Conservation (phyloP, 2,797 vertebrate species). For the Galagoides demidoff region DNA sequence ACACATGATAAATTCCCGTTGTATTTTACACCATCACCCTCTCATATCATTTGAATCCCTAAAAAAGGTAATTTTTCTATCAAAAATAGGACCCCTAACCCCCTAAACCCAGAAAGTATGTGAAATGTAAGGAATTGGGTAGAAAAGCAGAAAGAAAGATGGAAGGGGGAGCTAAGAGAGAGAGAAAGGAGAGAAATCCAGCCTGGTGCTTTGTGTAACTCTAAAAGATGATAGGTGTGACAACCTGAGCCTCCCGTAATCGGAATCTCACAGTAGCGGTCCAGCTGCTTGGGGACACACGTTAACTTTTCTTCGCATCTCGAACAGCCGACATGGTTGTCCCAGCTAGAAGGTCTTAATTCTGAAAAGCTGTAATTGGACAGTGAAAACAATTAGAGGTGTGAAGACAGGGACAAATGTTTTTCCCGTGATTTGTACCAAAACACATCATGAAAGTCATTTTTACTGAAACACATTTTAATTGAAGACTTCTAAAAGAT, state of each 20-base stretch:
- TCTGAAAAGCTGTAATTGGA: slow-evolving; percentile 71
- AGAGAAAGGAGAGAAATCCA: not conserved
- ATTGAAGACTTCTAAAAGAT: slow-evolving; percentile 87
- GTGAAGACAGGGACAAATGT: slow-evolving; percentile 70
- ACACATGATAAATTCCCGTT: not conserved
- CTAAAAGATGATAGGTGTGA: not conserved
- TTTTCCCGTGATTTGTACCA: slow-evolving; percentile 62
- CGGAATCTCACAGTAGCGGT: not conserved
- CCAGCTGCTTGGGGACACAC: not conserved
- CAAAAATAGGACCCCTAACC: not conserved
- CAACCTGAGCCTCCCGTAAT: not conserved
- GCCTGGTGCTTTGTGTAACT: not conserved
- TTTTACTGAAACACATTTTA: slow-evolving; percentile 88
- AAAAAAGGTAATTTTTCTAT: not conserved
- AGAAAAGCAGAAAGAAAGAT: not conserved
- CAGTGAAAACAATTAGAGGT: slow-evolving; percentile 76
- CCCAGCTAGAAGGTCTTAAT: slow-evolving; percentile 56
- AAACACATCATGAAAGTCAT: slow-evolving; percentile 80
- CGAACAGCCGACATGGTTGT: not conserved
- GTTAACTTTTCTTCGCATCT: not conserved
- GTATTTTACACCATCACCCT: not conserved
- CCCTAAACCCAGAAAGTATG: not conserved
- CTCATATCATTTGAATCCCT: not conserved
- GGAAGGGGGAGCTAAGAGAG: not conserved
- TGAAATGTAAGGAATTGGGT: not conserved